Conservation (phyloP, 2,797 vertebrate species). For the Cynodonichthys magdalenae region DNA sequence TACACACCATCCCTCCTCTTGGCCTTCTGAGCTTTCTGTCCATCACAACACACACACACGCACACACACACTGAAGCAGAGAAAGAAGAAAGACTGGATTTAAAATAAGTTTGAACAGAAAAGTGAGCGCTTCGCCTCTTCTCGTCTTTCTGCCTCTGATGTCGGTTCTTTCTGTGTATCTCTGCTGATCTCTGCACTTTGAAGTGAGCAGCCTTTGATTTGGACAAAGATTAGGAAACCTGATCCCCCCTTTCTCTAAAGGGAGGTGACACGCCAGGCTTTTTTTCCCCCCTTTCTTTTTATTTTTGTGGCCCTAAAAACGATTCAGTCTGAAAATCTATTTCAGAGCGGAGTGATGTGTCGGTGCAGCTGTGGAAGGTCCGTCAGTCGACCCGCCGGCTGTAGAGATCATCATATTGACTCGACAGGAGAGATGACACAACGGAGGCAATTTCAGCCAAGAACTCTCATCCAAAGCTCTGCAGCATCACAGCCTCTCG, state of each 20-base stretch:
- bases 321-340: slow-evolving; percentile 49
- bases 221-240: slow-evolving; percentile 61
- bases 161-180: slow-evolving; percentile 32
- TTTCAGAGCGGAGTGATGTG: slow-evolving; percentile 6
- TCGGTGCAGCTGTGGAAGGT: slow-evolving; percentile 34
- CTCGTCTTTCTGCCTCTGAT: slow-evolving; percentile 9
- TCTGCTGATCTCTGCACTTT: slow-evolving; percentile 55
- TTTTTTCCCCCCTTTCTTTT: slow-evolving; percentile 45
- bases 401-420: slow-evolving; percentile 49
- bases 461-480: slow-evolving; percentile 32
- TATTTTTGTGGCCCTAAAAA: slow-evolving; percentile 35
- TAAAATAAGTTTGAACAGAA: slow-evolving; percentile 58
- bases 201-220: slow-evolving; percentile 63
- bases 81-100: slow-evolving; percentile 39
- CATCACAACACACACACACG: slow-evolving; percentile 28
- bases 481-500: slow-evolving; percentile 3
- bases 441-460: slow-evolving; percentile 30
- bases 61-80: slow-evolving; percentile 15
- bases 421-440: slow-evolving; percentile 29
- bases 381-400: slow-evolving; percentile 38
- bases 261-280: slow-evolving; percentile 36
- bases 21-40: slow-evolving; percentile 33
- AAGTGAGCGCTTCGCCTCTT: slow-evolving; percentile 31
- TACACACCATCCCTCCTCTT: slow-evolving; percentile 29
- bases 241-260: slow-evolving; percentile 32